These are phyloP conservation scores for Chelon labrosus DNA, from an alignment of 2,797 vertebrate species.

Conservation along the genomic window DNA sequence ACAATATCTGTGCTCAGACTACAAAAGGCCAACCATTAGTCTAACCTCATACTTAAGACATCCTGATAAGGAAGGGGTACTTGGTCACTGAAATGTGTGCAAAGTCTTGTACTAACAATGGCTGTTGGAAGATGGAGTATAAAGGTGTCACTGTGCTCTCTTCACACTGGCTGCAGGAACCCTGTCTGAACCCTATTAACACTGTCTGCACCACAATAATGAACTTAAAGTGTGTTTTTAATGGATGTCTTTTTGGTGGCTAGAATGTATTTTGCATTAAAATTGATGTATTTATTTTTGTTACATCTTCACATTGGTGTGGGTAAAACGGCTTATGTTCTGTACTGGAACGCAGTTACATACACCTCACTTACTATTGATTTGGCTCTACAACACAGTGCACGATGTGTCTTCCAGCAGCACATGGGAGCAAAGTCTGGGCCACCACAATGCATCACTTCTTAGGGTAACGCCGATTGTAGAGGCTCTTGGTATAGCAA, in stretches of 20 bases:
- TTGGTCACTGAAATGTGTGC: conserved; percentile 20
- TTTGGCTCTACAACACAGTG: background rate
- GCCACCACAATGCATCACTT: conserved; percentile 3
- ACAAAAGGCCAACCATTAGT: conserved; percentile 9
- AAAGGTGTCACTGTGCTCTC: conserved; percentile 32
- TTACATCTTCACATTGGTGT: conserved; percentile 11
- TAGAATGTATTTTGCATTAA: conserved; percentile 13
- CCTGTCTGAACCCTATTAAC: conserved; percentile 48
- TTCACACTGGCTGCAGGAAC: conserved; percentile 41
- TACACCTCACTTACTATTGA: background rate
- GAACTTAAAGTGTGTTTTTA: conserved; percentile 22
- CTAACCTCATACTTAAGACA: conserved; percentile 41
- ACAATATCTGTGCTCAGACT: background rate
- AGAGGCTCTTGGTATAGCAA: background rate
- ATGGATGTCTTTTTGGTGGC: conserved; percentile 7
- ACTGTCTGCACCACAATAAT: conserved; percentile 29
- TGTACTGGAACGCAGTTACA: conserved; percentile 1
- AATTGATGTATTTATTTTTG: conserved; percentile 28
- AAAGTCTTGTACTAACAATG: conserved; percentile 60
- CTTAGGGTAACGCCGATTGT: background rate
- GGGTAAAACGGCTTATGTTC: conserved; percentile 7
- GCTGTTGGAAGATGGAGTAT: conserved; percentile 25
- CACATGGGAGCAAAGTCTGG: conserved; percentile 13
- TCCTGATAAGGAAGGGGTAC: conserved; percentile 12
- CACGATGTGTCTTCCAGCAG: conserved; percentile 15